Evolutionary conservation across 2,797 vertebrate species (phyloP).

Genomic region (Malurus leucopterus): DNA sequence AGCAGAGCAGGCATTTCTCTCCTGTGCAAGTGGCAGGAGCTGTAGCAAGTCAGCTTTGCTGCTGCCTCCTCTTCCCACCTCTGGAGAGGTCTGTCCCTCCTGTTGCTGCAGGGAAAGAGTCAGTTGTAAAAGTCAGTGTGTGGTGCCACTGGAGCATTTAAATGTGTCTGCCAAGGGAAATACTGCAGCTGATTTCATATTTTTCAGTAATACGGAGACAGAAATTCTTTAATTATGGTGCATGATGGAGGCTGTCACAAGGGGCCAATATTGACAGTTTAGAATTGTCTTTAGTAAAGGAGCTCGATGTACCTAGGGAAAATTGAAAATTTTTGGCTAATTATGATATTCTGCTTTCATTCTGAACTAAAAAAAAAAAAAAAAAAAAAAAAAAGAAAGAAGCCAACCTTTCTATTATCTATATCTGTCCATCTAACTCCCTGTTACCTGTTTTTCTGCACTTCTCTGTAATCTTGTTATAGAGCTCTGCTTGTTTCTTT

Average conservation of each 20-base stretch:
- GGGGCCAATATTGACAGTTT: background rate
- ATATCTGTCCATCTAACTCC: background rate
- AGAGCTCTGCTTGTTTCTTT: background rate
- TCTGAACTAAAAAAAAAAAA: background rate
- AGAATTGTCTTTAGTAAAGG: background rate
- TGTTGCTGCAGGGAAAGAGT: background rate
- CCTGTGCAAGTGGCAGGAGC: background rate
- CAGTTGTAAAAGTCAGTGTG: background rate
- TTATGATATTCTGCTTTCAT: background rate
- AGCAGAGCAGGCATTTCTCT: background rate
- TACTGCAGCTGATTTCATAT: background rate
- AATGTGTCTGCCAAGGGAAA: background rate
- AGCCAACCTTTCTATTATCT: background rate
- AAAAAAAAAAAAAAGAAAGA: too few relatives aligned
- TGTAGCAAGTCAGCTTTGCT: background rate
- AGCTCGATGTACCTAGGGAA: background rate
- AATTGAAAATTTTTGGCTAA: background rate
- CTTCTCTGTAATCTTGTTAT: background rate
- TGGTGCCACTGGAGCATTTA: background rate
- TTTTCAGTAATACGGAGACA: background rate
- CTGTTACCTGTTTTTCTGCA: background rate
- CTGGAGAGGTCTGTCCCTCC: background rate
- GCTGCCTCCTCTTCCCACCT: background rate
- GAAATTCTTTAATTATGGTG: background rate
- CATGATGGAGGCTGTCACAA: background rate